Evolutionary conservation across 1,140 invertebrate genomes (phyloP), one percentile per base, ranked within the genome.

Genomic region (Zaprionus vittiger): DNA sequence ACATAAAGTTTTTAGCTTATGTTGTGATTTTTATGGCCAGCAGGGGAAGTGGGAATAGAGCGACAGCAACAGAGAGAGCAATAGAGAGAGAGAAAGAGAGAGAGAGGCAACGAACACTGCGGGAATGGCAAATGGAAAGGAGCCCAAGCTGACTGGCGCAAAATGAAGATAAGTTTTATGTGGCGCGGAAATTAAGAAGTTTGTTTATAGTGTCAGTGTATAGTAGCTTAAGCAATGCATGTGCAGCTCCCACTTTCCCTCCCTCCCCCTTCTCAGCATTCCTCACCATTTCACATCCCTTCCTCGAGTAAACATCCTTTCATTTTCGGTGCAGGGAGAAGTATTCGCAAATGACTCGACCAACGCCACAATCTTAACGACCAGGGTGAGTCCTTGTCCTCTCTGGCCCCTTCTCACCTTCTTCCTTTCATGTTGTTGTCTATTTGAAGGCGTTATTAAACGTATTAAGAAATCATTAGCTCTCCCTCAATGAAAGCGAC

Each of bases 121-220:
- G 17, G 44, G 17, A n/a, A 14, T 4, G 15, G 17, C 24, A 20
- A 31, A 31, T 7, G 17, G 37, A 15, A 24, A 26, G 24, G 44
- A 52, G 37, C 70, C 57, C 67, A 26, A 59, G 52, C 60, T 73
- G 73, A 72, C 49, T 83, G 77, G 72, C 70, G 72, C 60, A 67
- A 80, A 84, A 89, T 90, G 85, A 84, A 87, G 84, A 89, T 89
- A 89, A 89, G 84, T 89, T 89, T 90, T 89, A 90, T 89, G 81
- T 73, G 85, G 85, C 84, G 84, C 84, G 84, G 84, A 89, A 89
- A 90, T 89, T 89, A 89, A 81, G 85, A 89, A 89, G 75, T 89
- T 90, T 81, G 81, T 90, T 87, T 87, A 87, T 89, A 79, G 73
- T 70, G 47, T 24, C 65, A 59, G 24, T 63, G 15, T 65, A 63